A percentile compares a stretch with the other conserved stretches of the same genome.
Evolutionary conservation across 2,797 vertebrate species (phyloP).

Genomic region (Anabas testudineus): DNA sequence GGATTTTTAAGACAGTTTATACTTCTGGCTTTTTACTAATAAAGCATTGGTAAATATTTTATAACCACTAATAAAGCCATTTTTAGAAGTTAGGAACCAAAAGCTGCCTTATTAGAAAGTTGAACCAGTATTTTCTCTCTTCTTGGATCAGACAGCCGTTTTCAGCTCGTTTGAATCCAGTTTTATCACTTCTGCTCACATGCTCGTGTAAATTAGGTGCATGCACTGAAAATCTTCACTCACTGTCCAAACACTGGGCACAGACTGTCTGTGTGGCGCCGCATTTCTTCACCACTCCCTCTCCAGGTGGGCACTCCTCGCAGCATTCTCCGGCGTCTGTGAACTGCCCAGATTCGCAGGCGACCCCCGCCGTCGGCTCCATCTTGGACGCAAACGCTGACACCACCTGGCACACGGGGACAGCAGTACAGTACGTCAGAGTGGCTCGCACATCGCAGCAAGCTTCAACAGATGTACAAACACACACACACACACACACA

Average conservation of each 20-base stretch:
- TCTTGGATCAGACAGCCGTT: not conserved
- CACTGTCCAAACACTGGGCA: conserved; percentile 94
- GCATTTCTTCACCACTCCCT: conserved; percentile 88
- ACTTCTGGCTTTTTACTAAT: not conserved
- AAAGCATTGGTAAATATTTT: not conserved
- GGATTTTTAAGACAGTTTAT: not conserved
- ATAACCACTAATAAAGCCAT: not conserved
- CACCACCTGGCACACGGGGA: conserved; percentile 81
- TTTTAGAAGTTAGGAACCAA: not conserved
- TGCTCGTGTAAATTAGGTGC: not conserved
- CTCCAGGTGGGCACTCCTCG: conserved; percentile 89
- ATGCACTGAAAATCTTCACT: conserved; percentile 76
- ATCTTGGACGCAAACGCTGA: conserved; percentile 74
- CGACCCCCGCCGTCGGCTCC: conserved; percentile 71
- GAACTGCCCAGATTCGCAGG: conserved; percentile 84
- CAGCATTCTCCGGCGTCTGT: conserved; percentile 90
- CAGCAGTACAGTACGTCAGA: conserved; percentile 15
- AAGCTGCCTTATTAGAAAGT: not conserved
- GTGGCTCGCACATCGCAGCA: not conserved
- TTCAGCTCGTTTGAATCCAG: not conserved
- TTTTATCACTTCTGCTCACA: not conserved
- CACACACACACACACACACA: not conserved
- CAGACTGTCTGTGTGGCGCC: conserved; percentile 90
- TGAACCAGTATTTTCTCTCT: not conserved
- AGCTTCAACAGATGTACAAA: conserved; percentile 9